Evolutionary conservation across 2,888 invertebrate genomes (phyloP).

Genomic region (Linnaemya tessellans): DNA sequence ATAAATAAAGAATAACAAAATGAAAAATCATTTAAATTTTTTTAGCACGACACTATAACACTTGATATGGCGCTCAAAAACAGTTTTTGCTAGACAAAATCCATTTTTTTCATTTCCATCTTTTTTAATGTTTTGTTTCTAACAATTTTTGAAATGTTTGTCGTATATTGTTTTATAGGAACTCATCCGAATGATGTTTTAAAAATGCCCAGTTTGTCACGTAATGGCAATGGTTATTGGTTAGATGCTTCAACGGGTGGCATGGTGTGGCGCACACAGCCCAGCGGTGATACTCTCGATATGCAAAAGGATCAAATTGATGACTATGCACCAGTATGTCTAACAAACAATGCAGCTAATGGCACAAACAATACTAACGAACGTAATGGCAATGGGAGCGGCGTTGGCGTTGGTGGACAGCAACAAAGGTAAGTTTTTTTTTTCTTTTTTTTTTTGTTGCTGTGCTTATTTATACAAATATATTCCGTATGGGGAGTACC

Average conservation of each 20-base stretch:
- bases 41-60: conserved; percentile 38
- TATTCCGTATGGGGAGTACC: neutral
- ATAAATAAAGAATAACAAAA: conserved; percentile 23
- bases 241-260: conserved; percentile 83
- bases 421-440: conserved; percentile 80
- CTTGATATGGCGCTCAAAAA: conserved; percentile 59
- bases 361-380: conserved; percentile 66
- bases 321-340: conserved; percentile 83
- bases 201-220: conserved; percentile 83
- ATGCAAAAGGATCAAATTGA: conserved; percentile 83
- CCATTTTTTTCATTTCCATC: conserved; percentile 62
- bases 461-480: no score
- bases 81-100: conserved; percentile 19
- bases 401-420: conserved; percentile 73
- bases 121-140: conserved; percentile 34
- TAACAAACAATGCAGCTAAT: conserved; percentile 75
- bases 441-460: neutral
- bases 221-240: conserved; percentile 83
- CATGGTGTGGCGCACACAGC: conserved; percentile 83
- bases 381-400: conserved; percentile 60
- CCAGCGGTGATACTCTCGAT: conserved; percentile 81
- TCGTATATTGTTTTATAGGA: conserved; percentile 76
- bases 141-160: conserved; percentile 49
- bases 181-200: conserved; percentile 83
- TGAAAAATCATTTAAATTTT: conserved; percentile 61